Base-by-base conservation (phyloP, 2,888 invertebrate genomes). In the Drosophila maculinotata region DNA sequence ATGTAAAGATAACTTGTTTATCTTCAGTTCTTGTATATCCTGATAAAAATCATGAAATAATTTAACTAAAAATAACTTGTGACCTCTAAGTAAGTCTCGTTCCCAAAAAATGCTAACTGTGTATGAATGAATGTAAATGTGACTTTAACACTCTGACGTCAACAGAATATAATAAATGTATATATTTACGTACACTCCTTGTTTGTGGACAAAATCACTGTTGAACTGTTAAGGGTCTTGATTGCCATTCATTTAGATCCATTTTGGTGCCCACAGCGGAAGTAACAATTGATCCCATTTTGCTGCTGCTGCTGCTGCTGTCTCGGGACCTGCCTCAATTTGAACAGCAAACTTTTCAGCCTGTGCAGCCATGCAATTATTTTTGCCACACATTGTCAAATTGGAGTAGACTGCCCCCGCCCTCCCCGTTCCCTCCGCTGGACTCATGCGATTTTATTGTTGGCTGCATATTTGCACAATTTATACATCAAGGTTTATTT, bases 401-500 rank as follows among this genome's bases (percentile, higher is more conserved):
- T 79, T 52, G 73, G 33, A 31, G 39, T 25, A 12, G 28, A 12
- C 44, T 45, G n/a, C n/a, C n/a, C n/a, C n/a, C n/a, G n/a, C n/a
- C n/a, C n/a, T n/a, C n/a, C n/a, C n/a, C 20, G 20, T 20, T 20
- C 20, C 4, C 20, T 44, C n/a, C 42, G 20, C 48, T 35, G 30
- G 39, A 31, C 39, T 25, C 59, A 26, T 51, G n/a, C 64, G 53
- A 49, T 62, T 87, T 79, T 59, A 79, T 64, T 69, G 87, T 79
- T 85, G 85, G 52, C 62, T 76, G 76, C 66, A 68, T 82, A 85
- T 76, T 87, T 87, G 45, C 79, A 87, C 81, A 82, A 79, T 82
- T 82, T 85, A 70, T 76, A 76, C 80, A 79, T 79, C 73, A 82
- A 79, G 79, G 68, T 87, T 87, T 87, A 76, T 87, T 81, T 82